Evolutionary conservation across 1,140 invertebrate genomes (phyloP).

Genomic region (Stegodyphus dumicola): DNA sequence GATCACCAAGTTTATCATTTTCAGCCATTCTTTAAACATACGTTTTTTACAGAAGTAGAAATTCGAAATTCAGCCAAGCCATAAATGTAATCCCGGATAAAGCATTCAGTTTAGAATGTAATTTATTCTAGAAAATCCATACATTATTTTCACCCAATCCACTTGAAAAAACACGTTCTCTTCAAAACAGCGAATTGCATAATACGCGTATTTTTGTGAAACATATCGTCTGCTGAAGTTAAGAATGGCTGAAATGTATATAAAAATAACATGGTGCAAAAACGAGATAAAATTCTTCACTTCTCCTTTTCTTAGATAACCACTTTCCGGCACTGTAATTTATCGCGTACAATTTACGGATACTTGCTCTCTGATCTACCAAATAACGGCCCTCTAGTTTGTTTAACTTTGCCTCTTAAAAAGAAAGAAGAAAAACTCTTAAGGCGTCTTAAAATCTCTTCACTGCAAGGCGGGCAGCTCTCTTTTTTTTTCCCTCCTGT

Average conservation of each 20-base stretch:
- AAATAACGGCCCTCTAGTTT: conserved; percentile 9
- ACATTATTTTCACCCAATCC: too few relatives aligned
- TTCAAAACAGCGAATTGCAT: too few relatives aligned
- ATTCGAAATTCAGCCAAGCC: too few relatives aligned
- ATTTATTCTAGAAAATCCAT: too few relatives aligned
- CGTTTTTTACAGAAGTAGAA: too few relatives aligned
- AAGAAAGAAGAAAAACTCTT: conserved; percentile 16
- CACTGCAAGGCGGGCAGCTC: neutral
- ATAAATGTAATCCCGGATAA: too few relatives aligned
- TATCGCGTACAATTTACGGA: conserved; percentile 52
- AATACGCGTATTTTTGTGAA: too few relatives aligned
- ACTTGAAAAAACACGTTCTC: too few relatives aligned
- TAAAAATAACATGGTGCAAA: conserved; percentile 13
- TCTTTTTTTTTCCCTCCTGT: conserved; percentile 20
- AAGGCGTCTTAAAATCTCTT: conserved; percentile 54
- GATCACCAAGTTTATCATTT: too few relatives aligned
- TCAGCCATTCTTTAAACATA: too few relatives aligned
- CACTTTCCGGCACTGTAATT: conserved; percentile 23
- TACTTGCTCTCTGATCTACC: conserved; percentile 2
- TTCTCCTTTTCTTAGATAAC: conserved; percentile 24
- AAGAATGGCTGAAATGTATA: neutral
- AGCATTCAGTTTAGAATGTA: too few relatives aligned
- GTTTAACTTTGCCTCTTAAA: conserved; percentile 46
- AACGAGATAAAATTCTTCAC: conserved; percentile 41
- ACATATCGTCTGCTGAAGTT: too few relatives aligned